These are phyloP conservation scores for Phaetusa simplex DNA, from an alignment of 2,113 vertebrate species.

Conservation along the genomic window DNA sequence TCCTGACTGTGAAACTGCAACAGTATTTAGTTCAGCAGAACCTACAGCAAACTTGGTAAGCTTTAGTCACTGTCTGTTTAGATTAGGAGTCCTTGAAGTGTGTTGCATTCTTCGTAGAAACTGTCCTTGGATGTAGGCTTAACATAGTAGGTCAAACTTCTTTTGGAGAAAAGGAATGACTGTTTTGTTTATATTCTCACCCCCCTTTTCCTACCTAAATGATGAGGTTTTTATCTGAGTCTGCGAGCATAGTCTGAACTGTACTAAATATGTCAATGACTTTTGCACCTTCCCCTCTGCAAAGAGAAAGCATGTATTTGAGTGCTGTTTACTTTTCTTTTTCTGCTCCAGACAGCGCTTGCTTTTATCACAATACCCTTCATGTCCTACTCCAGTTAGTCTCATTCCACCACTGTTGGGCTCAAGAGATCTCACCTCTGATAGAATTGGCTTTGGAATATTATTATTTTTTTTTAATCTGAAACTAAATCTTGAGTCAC, in stretches of 20 bases:
- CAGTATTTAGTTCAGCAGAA: conserved; percentile 80
- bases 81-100: background rate
- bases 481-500: background rate
- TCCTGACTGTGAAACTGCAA: conserved; percentile 77
- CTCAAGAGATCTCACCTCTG: background rate
- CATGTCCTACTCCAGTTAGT: background rate
- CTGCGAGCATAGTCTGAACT: background rate
- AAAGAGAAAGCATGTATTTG: background rate
- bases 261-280: background rate
- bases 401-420: background rate
- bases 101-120: background rate
- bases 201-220: background rate
- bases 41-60: conserved; percentile 84
- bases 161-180: background rate
- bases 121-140: background rate
- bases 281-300: background rate
- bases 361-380: background rate
- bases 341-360: background rate
- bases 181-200: background rate
- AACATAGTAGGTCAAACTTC: background rate
- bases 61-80: background rate
- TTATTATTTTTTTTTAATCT: background rate
- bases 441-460: background rate
- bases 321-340: background rate
- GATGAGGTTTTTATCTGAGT: background rate